Percentiles rank a stretch among this genome's conserved stretches.
These are phyloP conservation scores for Centroberyx gerrardi DNA, from an alignment of 2,797 vertebrate genomes.

Conservation along the genomic window DNA sequence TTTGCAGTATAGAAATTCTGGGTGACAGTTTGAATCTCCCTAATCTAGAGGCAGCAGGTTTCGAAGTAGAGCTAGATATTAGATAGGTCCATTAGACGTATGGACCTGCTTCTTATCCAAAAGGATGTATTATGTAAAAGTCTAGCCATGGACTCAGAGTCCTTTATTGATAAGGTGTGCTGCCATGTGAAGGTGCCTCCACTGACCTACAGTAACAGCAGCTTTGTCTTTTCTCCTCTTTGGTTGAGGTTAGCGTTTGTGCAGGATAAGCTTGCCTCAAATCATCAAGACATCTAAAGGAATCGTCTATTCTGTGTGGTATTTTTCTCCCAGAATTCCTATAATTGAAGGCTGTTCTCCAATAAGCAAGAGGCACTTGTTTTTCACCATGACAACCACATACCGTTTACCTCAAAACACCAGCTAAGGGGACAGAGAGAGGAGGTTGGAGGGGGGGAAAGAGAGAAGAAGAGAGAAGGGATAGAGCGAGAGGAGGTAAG, in stretches of 20 bases:
- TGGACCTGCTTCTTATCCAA: constrained; percentile 19
- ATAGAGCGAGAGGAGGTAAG: constrained; percentile 25
- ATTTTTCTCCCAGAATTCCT: constrained; percentile 87
- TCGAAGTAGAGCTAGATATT: constrained; percentile 1
- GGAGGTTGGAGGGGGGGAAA: constrained; percentile 51
- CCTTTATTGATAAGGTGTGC: constrained; percentile 63
- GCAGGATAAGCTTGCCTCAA: constrained; percentile 49
- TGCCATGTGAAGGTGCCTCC: constrained; percentile 47
- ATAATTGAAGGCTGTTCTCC: constrained; percentile 81
- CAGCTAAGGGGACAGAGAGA: constrained; percentile 67
- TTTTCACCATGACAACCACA: constrained; percentile 83
- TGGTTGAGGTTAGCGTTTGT: constrained; percentile 39
- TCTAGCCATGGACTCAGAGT: constrained; percentile 61
- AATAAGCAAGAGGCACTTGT: constrained; percentile 83
- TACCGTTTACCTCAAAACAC: constrained; percentile 84
- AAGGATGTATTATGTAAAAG: constrained; percentile 56
- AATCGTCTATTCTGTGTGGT: constrained; percentile 25
- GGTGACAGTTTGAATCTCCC: constrained; percentile 68
- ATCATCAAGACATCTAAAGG: neutral
- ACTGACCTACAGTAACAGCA: constrained; percentile 50
- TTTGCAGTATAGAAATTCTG: constrained; percentile 87
- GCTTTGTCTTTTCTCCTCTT: constrained; percentile 46
- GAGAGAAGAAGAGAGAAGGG: constrained; percentile 45
- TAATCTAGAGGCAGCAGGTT: constrained; percentile 19
- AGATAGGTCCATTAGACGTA: neutral